A percentile compares a stretch with the other conserved stretches of the same genome.
Conservation (phyloP, 2,113 vertebrate genomes). For the Neolamprologus variostigma region DNA sequence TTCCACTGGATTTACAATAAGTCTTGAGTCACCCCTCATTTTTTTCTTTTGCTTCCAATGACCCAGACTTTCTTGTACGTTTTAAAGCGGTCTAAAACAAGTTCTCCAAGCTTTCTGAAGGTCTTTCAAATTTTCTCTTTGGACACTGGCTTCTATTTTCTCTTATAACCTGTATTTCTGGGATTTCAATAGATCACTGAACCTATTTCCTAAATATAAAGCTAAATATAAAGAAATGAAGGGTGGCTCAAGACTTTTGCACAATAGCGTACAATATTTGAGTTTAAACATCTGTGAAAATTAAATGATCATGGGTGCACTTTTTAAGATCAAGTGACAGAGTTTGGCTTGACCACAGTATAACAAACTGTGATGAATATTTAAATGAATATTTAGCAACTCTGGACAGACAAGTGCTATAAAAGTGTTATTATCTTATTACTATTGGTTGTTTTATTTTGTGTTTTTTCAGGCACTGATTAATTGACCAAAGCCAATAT, state of each 20-base stretch:
- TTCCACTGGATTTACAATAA: not conserved
- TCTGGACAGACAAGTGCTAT: not conserved
- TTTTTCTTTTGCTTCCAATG: not conserved
- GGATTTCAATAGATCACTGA: not conserved
- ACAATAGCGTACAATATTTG: not conserved
- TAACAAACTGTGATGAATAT: not conserved
- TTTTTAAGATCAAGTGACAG: not conserved
- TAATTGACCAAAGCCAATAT: not conserved
- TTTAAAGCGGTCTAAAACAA: not conserved
- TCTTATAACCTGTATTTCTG: not conserved
- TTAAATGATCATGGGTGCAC: not conserved
- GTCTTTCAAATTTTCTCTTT: not conserved
- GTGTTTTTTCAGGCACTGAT: not conserved
- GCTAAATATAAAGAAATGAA: not conserved
- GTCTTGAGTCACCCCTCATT: not conserved
- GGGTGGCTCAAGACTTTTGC: not conserved
- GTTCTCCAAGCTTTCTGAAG: not conserved
- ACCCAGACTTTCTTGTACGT: not conserved
- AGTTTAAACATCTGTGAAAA: not conserved
- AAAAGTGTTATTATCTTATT: not conserved
- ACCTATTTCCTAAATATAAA: not conserved
- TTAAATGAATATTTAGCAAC: not conserved
- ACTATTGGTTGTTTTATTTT: not conserved
- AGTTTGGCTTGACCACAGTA: not conserved
- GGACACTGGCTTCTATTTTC: not conserved